Evolutionary conservation across 2,888 invertebrate genomes (phyloP).

Genomic region (Andrena camellia): DNA sequence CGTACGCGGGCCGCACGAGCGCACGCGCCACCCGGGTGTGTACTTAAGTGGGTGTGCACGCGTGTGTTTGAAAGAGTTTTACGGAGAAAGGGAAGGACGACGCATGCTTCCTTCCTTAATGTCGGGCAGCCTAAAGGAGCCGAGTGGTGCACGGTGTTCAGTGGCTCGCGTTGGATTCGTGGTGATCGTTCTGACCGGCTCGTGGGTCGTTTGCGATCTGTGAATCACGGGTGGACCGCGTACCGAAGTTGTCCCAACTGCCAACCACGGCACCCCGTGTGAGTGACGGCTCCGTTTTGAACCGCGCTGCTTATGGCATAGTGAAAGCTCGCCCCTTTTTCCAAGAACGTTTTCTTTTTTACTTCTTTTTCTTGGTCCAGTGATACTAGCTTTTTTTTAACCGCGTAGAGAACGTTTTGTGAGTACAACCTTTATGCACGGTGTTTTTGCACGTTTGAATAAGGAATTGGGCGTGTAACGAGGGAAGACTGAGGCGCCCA

Average conservation of each 20-base stretch:
- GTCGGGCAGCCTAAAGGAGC: slow-evolving; percentile 48
- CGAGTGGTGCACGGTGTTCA: slow-evolving; percentile 58
- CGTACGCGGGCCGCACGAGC: background rate
- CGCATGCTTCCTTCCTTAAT: slow-evolving; percentile 73
- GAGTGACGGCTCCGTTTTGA: slow-evolving; percentile 22
- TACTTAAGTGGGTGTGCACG: slow-evolving; percentile 51
- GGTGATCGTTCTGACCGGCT: slow-evolving; percentile 51
- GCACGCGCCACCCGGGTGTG: slow-evolving; percentile 34
- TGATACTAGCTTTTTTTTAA: background rate
- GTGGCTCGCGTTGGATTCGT: slow-evolving; percentile 61
- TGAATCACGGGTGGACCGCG: slow-evolving; percentile 36
- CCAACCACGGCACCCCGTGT: slow-evolving; percentile 17
- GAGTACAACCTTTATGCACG: background rate
- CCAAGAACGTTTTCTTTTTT: background rate
- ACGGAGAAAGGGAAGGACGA: slow-evolving; percentile 69
- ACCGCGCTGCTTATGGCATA: background rate
- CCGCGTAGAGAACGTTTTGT: background rate
- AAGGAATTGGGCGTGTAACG: background rate
- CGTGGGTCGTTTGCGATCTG: slow-evolving; percentile 36
- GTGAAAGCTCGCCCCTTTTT: background rate
- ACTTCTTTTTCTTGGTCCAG: background rate
- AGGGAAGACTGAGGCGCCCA: too few species aligned
- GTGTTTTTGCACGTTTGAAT: background rate
- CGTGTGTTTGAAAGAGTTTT: slow-evolving; percentile 46
- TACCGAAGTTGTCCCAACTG: background rate